phyloP scores from a whole-genome alignment of 2,113 vertebrate genomes.

The Myodes glareolus region DNA sequence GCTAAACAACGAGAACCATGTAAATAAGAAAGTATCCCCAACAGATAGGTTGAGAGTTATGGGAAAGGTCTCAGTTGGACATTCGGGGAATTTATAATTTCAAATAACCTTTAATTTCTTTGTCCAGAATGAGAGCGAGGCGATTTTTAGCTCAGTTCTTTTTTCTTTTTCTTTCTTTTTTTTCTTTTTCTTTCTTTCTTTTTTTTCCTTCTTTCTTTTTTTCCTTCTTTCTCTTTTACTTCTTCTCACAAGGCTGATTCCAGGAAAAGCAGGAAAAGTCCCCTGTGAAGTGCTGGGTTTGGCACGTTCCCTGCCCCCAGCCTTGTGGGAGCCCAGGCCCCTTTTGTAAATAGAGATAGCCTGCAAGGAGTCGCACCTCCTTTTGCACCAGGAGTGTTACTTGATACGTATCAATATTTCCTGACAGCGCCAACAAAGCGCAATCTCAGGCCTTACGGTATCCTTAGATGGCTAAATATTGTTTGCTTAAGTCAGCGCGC shows the following conservation, averaged over 20 bases:
- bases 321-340: conserved; percentile 40
- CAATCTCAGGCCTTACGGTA: not conserved
- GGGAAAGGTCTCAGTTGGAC: not conserved
- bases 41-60: not conserved
- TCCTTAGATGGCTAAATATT: conserved; percentile 84
- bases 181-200: not conserved
- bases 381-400: conserved; percentile 47
- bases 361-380: conserved; percentile 12
- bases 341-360: conserved; percentile 60
- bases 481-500: conserved; percentile 87
- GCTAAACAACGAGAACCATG: not conserved
- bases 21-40: not conserved
- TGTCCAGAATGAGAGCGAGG: not conserved
- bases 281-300: not conserved
- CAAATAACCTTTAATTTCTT: not conserved
- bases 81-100: not conserved
- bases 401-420: conserved; percentile 78
- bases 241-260: not conserved
- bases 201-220: too few species aligned
- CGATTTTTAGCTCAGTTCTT: not conserved
- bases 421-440: conserved; percentile 54
- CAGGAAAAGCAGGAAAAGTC: conserved; percentile 28
- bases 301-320: not conserved
- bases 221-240: not conserved
- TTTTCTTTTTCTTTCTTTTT: not conserved